These are phyloP conservation scores for Dascillus cervinus DNA, from an alignment of 2,888 invertebrate genomes.

Conservation along the genomic window DNA sequence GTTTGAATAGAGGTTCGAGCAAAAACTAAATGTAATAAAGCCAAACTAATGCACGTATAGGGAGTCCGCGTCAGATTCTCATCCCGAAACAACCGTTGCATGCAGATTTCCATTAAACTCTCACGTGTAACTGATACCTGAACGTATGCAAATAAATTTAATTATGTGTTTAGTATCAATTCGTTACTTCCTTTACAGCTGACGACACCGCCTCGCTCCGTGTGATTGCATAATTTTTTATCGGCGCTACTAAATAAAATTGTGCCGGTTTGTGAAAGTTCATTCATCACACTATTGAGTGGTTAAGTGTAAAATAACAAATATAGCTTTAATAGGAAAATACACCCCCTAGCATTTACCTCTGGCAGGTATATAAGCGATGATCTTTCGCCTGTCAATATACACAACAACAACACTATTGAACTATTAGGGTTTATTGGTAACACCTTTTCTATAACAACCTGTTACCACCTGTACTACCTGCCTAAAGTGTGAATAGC, in stretches of 20 bases:
- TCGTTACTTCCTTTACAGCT: too few species aligned
- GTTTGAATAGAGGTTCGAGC: constrained; percentile 13
- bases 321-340: not conserved
- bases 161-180: too few species aligned
- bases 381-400: constrained; percentile 4
- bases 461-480: constrained; percentile 22
- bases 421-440: constrained; percentile 29
- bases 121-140: constrained; percentile 22
- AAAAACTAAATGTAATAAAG: constrained; percentile 16
- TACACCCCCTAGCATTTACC: not conserved
- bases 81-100: constrained; percentile 19
- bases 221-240: too few species aligned
- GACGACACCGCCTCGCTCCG: too few species aligned
- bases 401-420: constrained; percentile 28
- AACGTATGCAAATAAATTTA: constrained; percentile 8
- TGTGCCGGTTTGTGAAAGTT: too few species aligned
- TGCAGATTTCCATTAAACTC: constrained; percentile 20
- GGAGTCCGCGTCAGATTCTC: constrained; percentile 21
- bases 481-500: too few species aligned
- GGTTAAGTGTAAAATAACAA: constrained; percentile 1
- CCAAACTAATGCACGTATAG: constrained; percentile 16
- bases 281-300: too few species aligned
- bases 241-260: too few species aligned
- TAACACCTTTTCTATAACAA: constrained; percentile 25
- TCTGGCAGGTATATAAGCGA: not conserved